Conservation (phyloP, 2,888 invertebrate species). For the Sinelater perroti region DNA sequence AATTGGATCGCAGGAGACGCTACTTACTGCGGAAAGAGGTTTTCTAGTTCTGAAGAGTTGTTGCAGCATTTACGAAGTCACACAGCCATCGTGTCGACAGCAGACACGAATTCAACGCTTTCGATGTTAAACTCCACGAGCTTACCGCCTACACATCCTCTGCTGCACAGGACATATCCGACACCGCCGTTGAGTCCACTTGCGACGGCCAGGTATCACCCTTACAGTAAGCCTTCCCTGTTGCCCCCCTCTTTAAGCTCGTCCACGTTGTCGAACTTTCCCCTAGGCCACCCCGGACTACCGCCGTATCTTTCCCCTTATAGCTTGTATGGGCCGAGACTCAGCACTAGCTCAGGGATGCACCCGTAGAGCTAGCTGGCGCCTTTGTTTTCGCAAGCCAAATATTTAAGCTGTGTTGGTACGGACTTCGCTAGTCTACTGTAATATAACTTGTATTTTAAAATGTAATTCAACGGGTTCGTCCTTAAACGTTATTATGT, state of each 20-base stretch:
- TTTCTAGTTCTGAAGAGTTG: slow-evolving; percentile 85
- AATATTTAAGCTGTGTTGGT: slow-evolving; percentile 42
- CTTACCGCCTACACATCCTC: slow-evolving; percentile 74
- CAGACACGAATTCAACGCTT: slow-evolving; percentile 67
- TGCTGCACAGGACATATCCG: slow-evolving; percentile 86
- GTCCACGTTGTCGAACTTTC: slow-evolving; percentile 66
- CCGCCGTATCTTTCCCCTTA: slow-evolving; percentile 90
- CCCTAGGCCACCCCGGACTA: slow-evolving; percentile 78
- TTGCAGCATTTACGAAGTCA: slow-evolving; percentile 88
- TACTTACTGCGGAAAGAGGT: slow-evolving; percentile 89
- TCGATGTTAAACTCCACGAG: slow-evolving; percentile 71
- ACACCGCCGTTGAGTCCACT: slow-evolving; percentile 90
- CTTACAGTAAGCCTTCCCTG: slow-evolving; percentile 85
- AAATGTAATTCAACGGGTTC: slow-evolving; percentile 21
- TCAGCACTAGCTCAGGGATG: slow-evolving; percentile 81
- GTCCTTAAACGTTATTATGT: slow-evolving; percentile 58
- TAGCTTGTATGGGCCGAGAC: slow-evolving; percentile 84
- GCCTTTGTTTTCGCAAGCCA: slow-evolving; percentile 33
- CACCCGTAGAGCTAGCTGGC: slow-evolving; percentile 66
- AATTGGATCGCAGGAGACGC: slow-evolving; percentile 90
- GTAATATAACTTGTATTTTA: slow-evolving; percentile 25
- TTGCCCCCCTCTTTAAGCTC: slow-evolving; percentile 74
- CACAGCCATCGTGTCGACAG: slow-evolving; percentile 69
- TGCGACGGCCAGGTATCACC: slow-evolving; percentile 85
- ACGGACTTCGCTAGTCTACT: slow-evolving; percentile 45